Evolutionary conservation across 1,140 invertebrate genomes (phyloP).

Genomic region (Zaprionus camerounensis): DNA sequence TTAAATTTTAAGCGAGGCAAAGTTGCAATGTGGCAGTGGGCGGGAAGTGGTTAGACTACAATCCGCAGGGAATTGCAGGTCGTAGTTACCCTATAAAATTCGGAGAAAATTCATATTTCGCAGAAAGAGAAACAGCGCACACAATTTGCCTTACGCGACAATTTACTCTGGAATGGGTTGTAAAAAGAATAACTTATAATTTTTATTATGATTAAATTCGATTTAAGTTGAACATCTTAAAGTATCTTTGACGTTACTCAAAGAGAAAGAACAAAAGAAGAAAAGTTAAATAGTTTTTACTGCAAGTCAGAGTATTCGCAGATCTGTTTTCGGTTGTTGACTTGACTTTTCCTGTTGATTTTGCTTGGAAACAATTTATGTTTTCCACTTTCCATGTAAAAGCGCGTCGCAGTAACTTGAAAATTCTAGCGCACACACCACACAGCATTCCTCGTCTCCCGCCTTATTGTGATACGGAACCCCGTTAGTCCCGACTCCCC

Average conservation of each 20-base stretch:
- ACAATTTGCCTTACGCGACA: not conserved
- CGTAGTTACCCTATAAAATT: slow-evolving; percentile 12
- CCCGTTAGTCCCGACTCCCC: not conserved
- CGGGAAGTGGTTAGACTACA: not conserved
- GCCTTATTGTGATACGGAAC: not conserved
- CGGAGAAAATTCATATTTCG: not conserved
- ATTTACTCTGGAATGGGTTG: not conserved
- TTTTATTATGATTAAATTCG: slow-evolving; percentile 1
- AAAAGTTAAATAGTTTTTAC: not conserved
- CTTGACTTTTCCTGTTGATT: slow-evolving; percentile 21
- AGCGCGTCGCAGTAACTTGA: slow-evolving; percentile 49
- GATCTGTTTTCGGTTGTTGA: not conserved
- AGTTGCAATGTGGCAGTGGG: not conserved
- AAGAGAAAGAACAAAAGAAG: not conserved
- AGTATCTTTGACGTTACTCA: not conserved
- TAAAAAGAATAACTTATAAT: not conserved
- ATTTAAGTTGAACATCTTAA: not conserved
- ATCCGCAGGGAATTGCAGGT: not conserved
- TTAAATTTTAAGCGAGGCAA: slow-evolving; percentile 21
- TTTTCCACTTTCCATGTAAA: slow-evolving; percentile 53
- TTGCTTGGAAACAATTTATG: slow-evolving; percentile 51
- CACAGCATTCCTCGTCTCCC: not conserved
- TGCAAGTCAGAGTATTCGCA: not conserved
- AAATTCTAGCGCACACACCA: slow-evolving; percentile 45
- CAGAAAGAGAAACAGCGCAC: not conserved